Base-by-base conservation (phyloP, 2,888 invertebrate species). In the Hydrotaea cyrtoneurina region DNA sequence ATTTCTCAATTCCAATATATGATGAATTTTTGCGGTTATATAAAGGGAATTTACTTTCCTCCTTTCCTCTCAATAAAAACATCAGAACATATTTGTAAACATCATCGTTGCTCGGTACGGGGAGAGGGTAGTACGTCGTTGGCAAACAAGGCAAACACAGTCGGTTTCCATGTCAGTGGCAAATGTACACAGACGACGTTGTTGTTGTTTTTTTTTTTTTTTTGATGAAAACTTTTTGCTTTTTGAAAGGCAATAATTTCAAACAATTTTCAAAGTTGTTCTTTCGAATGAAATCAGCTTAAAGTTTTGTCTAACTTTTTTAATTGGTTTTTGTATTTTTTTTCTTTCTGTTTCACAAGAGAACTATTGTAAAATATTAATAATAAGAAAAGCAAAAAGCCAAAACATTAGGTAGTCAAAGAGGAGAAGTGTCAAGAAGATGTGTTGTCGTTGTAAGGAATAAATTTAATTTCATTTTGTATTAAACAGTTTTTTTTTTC, bases 1-100 rank as follows among this genome's bases (percentile, higher is more conserved):
- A 43, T 46, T 43, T 69, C 69, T 69, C 66, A 69, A 69, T 69
- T 69, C 39, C 46, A 26, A 23, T 59, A 59, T 59, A 59, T 69
- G 43, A 69, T 69, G 23, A 43, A 46, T 69, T 23, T 46, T 39
- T 39, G 69, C 23, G 69, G 23, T 66, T 39, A 39, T 19, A 43
- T n/a, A 66, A 66, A 66, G 43, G 26, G 26, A 15, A 43, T 19
- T 39, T 19, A 23, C 21, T 13, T 4, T 4, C 31, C 31, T 31
- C 2, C 7, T 31, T 31, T 31, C 26, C 59, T n/a, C 31, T 21
- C 69, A 69, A 39, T 31, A 64, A 36, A 31, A 64, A 36, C 36
- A 59, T 17, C 19, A 36, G 21, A 4, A 66, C 39, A 39, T 66
- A 39, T 66, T 66, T 17, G 21, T 21, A 69, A 69, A 69, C 46